Evolutionary conservation across 2,113 vertebrate genomes (phyloP), one percentile per base, ranked within the genome.

Genomic region (Acrocephalus arundinaceus): DNA sequence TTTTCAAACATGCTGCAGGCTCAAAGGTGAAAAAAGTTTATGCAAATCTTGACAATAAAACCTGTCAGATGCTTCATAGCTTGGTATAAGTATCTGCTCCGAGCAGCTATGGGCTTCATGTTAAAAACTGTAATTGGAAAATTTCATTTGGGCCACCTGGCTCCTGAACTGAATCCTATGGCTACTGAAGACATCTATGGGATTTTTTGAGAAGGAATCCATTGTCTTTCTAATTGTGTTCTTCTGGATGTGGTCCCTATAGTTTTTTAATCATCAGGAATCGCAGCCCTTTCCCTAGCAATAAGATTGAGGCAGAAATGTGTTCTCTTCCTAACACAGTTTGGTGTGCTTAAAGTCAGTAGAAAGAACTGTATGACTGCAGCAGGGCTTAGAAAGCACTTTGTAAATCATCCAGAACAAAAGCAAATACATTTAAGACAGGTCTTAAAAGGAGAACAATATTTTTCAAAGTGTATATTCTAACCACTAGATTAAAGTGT

Each of bases 1-100:
- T 95, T 94, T 96, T 94, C 85, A 91, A 95, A 89, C 76, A 85
- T 62, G 52, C 71, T 92, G 33, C 67, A 86, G 77, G 75, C 67
- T 82, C 45, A 94, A 89, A 73, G 63, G 71, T 68, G 73, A 89
- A 96, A 74, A 76, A 93, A 63, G 43, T 91, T 77, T 37, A 51
- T 79, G 71, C 52, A 89, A 89, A 86, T 93, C 52, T 68, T 90
- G 49, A 81, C 49, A 80, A 77, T 92, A 71, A 93, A 94, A n/a
- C 18, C 28, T 71, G 33, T 90, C 35, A 72, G 51, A 67, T 58
- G 9, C 18, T 73, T 17, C n/a, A 28, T 21, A 76, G 33, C 35
- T 95, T 37, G 55, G 35, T 46, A 76, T 74, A 91, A 73, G 70
- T 66, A 78, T 65, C 27, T 88, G 45, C 25, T 78, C 15, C 31